Conservation (phyloP, 2,113 vertebrate genomes). For the Tamias sibiricus region DNA sequence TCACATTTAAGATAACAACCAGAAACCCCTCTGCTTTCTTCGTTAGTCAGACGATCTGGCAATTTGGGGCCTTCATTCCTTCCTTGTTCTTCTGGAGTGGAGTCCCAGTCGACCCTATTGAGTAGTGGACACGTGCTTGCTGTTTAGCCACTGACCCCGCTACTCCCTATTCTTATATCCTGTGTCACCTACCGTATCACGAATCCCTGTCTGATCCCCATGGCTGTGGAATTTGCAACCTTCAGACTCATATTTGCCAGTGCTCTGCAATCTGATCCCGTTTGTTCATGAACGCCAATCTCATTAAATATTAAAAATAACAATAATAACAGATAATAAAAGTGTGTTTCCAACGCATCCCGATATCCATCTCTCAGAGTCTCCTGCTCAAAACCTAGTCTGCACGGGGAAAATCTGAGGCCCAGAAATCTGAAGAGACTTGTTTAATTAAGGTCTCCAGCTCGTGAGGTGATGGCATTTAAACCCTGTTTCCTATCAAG, state of each 20-base stretch:
- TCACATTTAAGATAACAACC: background rate
- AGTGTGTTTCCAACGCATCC: background rate
- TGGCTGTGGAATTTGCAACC: too few relatives aligned
- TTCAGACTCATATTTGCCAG: background rate
- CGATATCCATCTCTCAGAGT: background rate
- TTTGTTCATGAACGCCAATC: background rate
- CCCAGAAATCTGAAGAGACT: background rate
- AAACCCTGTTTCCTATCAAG: background rate
- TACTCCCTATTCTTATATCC: background rate
- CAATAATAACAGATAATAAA: background rate
- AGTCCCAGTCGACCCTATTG: background rate
- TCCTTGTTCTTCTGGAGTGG: background rate
- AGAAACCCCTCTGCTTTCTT: background rate
- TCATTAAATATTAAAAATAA: background rate
- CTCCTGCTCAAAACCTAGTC: background rate
- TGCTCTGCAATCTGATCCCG: background rate
- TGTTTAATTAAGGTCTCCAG: background rate
- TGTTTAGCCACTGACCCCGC: background rate
- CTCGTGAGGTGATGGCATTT: background rate
- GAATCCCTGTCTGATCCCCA: background rate
- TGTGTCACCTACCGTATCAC: background rate
- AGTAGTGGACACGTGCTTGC: rapidly evolving
- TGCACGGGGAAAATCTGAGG: background rate
- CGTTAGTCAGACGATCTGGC: background rate
- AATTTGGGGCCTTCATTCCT: background rate